Percentiles rank a stretch among this genome's conserved stretches.
These are phyloP conservation scores for Chamaea fasciata DNA, from an alignment of 2,113 vertebrate species.

Conservation along the genomic window DNA sequence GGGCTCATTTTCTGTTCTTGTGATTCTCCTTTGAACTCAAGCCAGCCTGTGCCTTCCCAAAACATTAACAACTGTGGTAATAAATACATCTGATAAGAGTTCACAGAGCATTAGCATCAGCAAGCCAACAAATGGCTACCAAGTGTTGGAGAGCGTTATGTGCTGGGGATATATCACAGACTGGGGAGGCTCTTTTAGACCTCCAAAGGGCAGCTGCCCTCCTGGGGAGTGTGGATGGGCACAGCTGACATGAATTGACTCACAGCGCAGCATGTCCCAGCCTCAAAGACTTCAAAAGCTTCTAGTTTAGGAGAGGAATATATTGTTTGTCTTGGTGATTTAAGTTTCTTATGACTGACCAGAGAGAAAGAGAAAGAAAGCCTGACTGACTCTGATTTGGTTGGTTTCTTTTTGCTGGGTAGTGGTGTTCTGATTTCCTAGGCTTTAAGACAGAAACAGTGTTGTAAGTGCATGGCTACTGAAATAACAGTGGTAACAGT, in stretches of 20 bases:
- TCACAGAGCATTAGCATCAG: constrained; percentile 10
- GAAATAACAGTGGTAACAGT: not conserved
- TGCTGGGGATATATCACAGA: not conserved
- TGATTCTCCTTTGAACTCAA: constrained; percentile 32
- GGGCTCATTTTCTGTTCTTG: not conserved
- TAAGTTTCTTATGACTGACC: not conserved
- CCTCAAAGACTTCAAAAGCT: not conserved
- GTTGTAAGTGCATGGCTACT: not conserved
- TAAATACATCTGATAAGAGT: constrained; percentile 30
- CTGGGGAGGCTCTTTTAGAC: not conserved
- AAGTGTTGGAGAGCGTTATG: not conserved
- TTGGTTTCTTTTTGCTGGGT: not conserved
- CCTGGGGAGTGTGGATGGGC: not conserved
- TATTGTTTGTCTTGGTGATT: not conserved
- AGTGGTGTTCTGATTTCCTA: not conserved
- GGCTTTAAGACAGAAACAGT: not conserved
- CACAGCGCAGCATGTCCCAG: not conserved
- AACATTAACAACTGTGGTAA: not conserved
- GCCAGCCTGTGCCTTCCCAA: constrained; percentile 1
- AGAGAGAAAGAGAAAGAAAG: not conserved
- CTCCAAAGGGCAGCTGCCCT: not conserved
- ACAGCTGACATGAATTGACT: not conserved
- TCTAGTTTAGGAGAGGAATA: not conserved
- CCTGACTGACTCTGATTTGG: not conserved
- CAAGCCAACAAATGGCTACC: not conserved